Evolutionary conservation across 1,140 invertebrate species (phyloP).

Genomic region (Heliconius himera): DNA sequence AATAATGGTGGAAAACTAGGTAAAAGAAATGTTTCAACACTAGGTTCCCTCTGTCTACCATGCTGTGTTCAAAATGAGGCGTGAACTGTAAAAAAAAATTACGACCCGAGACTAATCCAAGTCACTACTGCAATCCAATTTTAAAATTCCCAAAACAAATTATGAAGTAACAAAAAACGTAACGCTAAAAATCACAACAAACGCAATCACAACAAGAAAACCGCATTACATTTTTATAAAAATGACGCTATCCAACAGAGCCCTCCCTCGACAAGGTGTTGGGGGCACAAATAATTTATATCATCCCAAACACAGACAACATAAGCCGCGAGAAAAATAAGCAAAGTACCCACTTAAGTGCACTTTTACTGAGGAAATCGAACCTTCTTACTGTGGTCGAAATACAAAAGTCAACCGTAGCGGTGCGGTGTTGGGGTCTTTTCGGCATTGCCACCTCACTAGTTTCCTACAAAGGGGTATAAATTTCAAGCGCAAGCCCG

Average conservation of each 20-base stretch:
- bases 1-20: no score
- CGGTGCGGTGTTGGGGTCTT: constrained; percentile 48
- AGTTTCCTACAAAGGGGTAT: constrained; percentile 73
- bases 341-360: constrained; percentile 75
- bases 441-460: constrained; percentile 46
- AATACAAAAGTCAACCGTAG: constrained; percentile 66
- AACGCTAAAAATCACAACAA: constrained; percentile 37
- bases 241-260: constrained; percentile 71
- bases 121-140: not conserved
- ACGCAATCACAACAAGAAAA: constrained; percentile 73
- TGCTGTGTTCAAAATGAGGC: not conserved
- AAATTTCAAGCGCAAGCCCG: constrained; percentile 62
- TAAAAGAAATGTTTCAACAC: no score
- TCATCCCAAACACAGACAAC: constrained; percentile 71
- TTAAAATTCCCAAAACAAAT: constrained; percentile 9
- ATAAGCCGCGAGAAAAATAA: constrained; percentile 78
- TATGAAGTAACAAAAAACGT: constrained; percentile 21
- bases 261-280: constrained; percentile 67
- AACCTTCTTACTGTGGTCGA: constrained; percentile 53
- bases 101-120: not conserved
- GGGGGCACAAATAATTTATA: constrained; percentile 78
- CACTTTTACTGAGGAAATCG: constrained; percentile 44
- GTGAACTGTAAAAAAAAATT: not conserved
- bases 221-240: constrained; percentile 79
- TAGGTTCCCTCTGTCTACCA: no score